Evolutionary conservation across 2,888 invertebrate species (phyloP).

Genomic region (Phragmatobia fuliginosa): DNA sequence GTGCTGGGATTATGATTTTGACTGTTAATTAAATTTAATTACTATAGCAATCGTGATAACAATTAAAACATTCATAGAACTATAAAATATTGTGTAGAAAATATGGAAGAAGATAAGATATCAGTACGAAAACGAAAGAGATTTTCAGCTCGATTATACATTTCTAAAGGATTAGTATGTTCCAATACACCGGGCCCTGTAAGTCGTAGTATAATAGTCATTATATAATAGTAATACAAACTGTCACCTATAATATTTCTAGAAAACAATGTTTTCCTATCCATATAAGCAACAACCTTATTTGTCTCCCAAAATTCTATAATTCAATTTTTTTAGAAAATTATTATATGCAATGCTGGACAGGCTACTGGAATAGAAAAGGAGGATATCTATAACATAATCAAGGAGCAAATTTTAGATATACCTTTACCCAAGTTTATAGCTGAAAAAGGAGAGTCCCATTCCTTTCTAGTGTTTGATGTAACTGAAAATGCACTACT

Average conservation of each 20-base stretch:
- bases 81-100: not conserved
- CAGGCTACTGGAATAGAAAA: conserved; percentile 92
- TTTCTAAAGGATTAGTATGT: conserved; percentile 69
- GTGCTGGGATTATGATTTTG: not conserved
- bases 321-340: conserved; percentile 83
- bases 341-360: conserved; percentile 95
- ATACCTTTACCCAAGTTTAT: conserved; percentile 87
- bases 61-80: not conserved
- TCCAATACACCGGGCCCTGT: conserved; percentile 64
- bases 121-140: conserved; percentile 71
- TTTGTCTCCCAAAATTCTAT: not conserved
- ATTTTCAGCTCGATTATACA: conserved; percentile 73
- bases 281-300: not conserved
- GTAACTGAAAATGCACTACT: conserved; percentile 79
- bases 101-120: conserved; percentile 71
- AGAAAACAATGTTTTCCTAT: too few relatives aligned
- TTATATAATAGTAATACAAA: not conserved
- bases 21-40: not conserved
- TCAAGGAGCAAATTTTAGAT: conserved; percentile 82
- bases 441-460: conserved; percentile 93
- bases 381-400: conserved; percentile 87
- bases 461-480: conserved; percentile 90
- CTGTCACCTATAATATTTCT: not conserved
- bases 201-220: too few relatives aligned
- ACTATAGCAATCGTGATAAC: not conserved